Percentiles rank a stretch among this genome's conserved stretches.
Conservation (phyloP, 2,888 invertebrate species). For the Entomobrya proxima region DNA sequence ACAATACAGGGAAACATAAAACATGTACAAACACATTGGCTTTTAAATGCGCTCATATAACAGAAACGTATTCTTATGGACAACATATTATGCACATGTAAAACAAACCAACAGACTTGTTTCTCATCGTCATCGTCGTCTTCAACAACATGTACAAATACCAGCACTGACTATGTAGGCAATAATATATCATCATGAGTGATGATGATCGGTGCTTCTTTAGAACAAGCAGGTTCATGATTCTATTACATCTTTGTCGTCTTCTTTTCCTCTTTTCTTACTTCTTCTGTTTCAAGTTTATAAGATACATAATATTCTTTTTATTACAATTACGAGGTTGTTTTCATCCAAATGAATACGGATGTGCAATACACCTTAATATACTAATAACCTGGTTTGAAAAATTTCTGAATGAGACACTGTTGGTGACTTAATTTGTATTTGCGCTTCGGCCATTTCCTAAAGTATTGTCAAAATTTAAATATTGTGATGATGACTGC, state of each 20-base stretch:
- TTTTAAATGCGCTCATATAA: background rate
- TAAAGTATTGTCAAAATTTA: background rate
- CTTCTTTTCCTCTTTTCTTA: background rate
- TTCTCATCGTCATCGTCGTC: conserved; percentile 24
- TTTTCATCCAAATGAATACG: conserved; percentile 37
- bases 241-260: conserved; percentile 36
- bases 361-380: conserved; percentile 23
- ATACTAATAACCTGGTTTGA: conserved; percentile 37
- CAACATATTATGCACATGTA: conserved; percentile 40
- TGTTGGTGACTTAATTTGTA: background rate
- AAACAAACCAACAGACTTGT: conserved; percentile 49
- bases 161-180: background rate
- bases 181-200: conserved; percentile 19
- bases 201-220: conserved; percentile 43
- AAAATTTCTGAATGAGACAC: background rate
- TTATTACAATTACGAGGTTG: conserved; percentile 27
- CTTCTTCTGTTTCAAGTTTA: background rate
- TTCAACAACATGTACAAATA: background rate
- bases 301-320: conserved; percentile 31
- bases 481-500: background rate
- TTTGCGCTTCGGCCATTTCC: background rate
- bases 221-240: conserved; percentile 41
- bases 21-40: conserved; percentile 2
- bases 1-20: conserved; percentile 30
- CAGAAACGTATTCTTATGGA: background rate